A percentile compares a stretch with the other conserved stretches of the same genome.
Evolutionary conservation across 2,113 vertebrate genomes (phyloP).

Genomic region (Nannospalax galili): DNA sequence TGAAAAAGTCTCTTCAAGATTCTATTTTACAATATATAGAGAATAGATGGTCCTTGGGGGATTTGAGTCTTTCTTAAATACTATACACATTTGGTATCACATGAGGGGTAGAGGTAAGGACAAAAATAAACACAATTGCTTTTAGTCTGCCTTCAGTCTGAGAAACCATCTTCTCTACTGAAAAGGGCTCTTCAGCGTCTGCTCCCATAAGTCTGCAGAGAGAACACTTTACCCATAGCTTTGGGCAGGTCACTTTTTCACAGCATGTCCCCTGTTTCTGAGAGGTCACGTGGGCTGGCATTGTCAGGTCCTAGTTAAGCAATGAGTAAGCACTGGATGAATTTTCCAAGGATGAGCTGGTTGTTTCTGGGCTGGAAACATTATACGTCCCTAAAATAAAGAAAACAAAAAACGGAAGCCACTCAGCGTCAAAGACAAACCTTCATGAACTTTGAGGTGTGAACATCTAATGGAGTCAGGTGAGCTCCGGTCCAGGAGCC

Average conservation of each 20-base stretch:
- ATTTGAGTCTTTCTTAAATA: conserved; percentile 75
- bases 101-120: not conserved
- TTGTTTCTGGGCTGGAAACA: conserved; percentile 85
- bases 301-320: conserved; percentile 81
- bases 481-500: not conserved
- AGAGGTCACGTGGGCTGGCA: not conserved
- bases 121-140: conserved; percentile 34
- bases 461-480: too few relatives aligned
- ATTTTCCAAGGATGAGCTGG: conserved; percentile 84
- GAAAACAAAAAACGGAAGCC: conserved; percentile 55
- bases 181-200: conserved; percentile 50
- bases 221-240: not conserved
- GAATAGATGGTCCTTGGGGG: not conserved
- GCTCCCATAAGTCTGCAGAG: not conserved
- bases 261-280: not conserved
- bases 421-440: not conserved
- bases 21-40: conserved; percentile 76
- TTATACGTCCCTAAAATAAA: conserved; percentile 84
- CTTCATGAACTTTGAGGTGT: accelerated
- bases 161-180: not conserved
- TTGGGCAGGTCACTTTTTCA: not conserved
- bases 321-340: conserved; percentile 86
- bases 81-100: conserved; percentile 70
- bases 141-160: conserved; percentile 54
- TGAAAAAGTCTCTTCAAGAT: conserved; percentile 46